Evolutionary conservation across 2,888 invertebrate genomes (phyloP), one percentile per base, ranked within the genome.

Genomic region (Herminia tarsipennalis): DNA sequence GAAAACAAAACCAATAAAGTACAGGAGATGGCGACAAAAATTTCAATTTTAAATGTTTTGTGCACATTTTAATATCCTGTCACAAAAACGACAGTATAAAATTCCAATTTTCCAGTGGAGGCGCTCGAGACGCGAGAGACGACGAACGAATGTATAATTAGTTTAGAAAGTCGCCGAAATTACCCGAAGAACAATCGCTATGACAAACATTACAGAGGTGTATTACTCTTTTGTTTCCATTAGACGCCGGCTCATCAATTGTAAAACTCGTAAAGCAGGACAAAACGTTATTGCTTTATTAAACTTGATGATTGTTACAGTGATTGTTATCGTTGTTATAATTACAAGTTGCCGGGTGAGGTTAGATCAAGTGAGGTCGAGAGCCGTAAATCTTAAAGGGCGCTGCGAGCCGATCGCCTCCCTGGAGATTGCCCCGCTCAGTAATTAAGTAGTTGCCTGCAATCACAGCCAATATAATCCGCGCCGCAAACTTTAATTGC

Each of bases 381-480:
- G 72, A 77, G 73, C 71, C 70, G 76, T 86, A 83, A 86, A 86
- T 86, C 85, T 79, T 75, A 41, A 59, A 59, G 70, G 70, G 66
- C 71, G 68, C 72, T 72, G 63, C 68, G 64, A 70, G 65, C 60
- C 56, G 66, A 78, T 80, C 70, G 66, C 62, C 53, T 73, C 78
- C 73, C 76, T 35, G 33, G 72, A 70, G 78, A 74, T 61, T 56
- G 56, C 53, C 46, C 53, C 56, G 63, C 70, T 70, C 62, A 56
- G 78, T 85, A 86, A 86, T 86, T 83, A 87, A 86, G 83, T 80
- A 82, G 78, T 78, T 75, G 67, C 69, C 67, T 73, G 73, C 78
- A 77, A 82, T 85, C 77, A 78, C 74, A 74, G 66, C 70, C 75
- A 78, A 82, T 86, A 80, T 79, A 77, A 80, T 76, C 78, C 73